Base-by-base conservation (phyloP, 2,797 vertebrate species). In the Apogon talboti region DNA sequence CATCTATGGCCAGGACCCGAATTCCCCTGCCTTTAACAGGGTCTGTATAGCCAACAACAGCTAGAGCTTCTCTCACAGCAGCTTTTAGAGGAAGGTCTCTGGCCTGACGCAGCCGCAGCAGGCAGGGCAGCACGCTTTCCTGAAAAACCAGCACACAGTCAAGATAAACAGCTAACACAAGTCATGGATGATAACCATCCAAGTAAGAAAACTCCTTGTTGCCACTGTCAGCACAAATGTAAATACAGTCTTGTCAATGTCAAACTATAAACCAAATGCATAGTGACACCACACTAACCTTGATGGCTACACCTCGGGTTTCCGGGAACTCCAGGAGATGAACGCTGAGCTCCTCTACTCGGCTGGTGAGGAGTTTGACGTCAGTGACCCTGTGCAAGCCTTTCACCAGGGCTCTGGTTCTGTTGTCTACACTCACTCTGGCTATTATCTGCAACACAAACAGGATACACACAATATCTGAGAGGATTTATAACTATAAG, bases 271-370 rank as follows among this genome's bases (percentile, higher is more conserved):
- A 33, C 1, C 30, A 14, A 42, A 42, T 42, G 14, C 7, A 11
- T 11, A 43, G 38, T 54, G 35, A 40, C 11, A 43, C 3, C n/a
- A 38, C 7, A 50, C 90, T 64, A 57, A 98, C 98, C 94, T 96
- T 97, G 77, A 98, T 85, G 8, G 96, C 96, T 42, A 98, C 95
- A 37, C 94, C 96, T 88, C 95, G 95, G 14, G 95, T 97, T 86
- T 99, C 98, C 0, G 97, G 96, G 92, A 95, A 99, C 90, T 98
- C 96, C 74, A 96, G 91, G 40, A 99, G 95, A 78, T 99, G 98
- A 65, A 69, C 94, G 83, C 93, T 95, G 85, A 99, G 89, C 82
- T 99, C 96, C 90, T 98, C 97, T 72, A 98, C 94, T 16, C 96
- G 93, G 84, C 88, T 94, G 63, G 95, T 95, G 86, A 95, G 97